Conservation (phyloP, 2,888 invertebrate genomes). For the Lamproptera curius region DNA sequence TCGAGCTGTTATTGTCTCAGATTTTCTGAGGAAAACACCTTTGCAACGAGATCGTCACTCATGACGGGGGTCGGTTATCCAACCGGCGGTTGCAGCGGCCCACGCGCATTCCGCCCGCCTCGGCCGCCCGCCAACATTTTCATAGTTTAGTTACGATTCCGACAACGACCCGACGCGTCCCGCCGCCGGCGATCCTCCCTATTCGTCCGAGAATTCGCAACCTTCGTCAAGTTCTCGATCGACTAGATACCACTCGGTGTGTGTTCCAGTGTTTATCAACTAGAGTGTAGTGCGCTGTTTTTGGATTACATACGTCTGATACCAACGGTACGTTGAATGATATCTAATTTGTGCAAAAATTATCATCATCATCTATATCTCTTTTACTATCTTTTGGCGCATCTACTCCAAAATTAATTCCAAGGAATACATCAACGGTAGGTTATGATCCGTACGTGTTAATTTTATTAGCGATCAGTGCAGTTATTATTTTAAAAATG, state of each 20-base stretch:
- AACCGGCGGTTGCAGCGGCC: slow-evolving; percentile 62
- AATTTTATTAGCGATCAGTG: neutral
- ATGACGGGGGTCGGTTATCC: slow-evolving; percentile 57
- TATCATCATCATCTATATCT: too few relatives aligned
- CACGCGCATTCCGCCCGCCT: slow-evolving; percentile 69
- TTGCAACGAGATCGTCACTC: slow-evolving; percentile 64
- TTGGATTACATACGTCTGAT: slow-evolving; percentile 51
- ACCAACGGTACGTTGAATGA: slow-evolving; percentile 24
- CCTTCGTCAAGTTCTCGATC: slow-evolving; percentile 63
- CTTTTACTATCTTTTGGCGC: neutral
- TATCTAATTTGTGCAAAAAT: slow-evolving; percentile 22
- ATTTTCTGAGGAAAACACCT: slow-evolving; percentile 79
- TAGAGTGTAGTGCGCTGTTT: slow-evolving; percentile 41
- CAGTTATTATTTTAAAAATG: slow-evolving; percentile 21
- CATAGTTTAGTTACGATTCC: slow-evolving; percentile 78
- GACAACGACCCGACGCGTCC: slow-evolving; percentile 79
- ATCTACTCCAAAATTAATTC: neutral
- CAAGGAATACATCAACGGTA: neutral
- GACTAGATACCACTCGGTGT: slow-evolving; percentile 40
- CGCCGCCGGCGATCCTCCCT: slow-evolving; percentile 72
- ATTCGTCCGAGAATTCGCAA: slow-evolving; percentile 61
- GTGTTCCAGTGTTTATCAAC: slow-evolving; percentile 43
- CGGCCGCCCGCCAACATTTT: slow-evolving; percentile 70
- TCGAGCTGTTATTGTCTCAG: too few relatives aligned
- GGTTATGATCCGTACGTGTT: neutral